Evolutionary conservation across 2,113 vertebrate species (phyloP).

Genomic region (Platycercus adscitus): DNA sequence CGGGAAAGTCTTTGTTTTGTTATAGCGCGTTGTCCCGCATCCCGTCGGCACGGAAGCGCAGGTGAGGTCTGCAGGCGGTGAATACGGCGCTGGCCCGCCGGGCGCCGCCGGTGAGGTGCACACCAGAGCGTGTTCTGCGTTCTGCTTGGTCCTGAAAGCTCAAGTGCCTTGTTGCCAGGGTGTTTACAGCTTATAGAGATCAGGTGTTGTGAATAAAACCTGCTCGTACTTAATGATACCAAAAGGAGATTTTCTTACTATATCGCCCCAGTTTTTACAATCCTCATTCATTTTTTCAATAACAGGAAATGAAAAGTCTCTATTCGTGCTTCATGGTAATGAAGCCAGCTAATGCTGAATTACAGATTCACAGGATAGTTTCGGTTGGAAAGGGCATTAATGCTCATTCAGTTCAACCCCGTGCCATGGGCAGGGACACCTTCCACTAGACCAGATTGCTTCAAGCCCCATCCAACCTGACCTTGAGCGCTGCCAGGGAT

Average conservation of each 20-base stretch:
- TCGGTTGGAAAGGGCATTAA: neutral
- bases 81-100: too few relatives aligned
- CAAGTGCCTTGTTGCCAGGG: too few relatives aligned
- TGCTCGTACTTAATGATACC: neutral
- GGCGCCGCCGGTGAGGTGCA: neutral
- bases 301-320: neutral
- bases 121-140: neutral
- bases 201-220: neutral
- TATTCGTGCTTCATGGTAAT: accelerated
- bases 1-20: accelerated
- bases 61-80: neutral
- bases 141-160: neutral
- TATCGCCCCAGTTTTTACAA: neutral
- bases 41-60: accelerated
- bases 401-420: neutral
- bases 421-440: neutral
- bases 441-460: neutral
- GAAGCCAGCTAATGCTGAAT: neutral
- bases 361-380: neutral
- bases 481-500: neutral
- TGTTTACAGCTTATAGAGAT: neutral
- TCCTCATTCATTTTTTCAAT: neutral
- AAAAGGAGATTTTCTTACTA: neutral
- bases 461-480: neutral
- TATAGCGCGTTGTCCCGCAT: accelerated